Conservation (phyloP, 2,888 invertebrate species). For the Drosophila longiperda region DNA sequence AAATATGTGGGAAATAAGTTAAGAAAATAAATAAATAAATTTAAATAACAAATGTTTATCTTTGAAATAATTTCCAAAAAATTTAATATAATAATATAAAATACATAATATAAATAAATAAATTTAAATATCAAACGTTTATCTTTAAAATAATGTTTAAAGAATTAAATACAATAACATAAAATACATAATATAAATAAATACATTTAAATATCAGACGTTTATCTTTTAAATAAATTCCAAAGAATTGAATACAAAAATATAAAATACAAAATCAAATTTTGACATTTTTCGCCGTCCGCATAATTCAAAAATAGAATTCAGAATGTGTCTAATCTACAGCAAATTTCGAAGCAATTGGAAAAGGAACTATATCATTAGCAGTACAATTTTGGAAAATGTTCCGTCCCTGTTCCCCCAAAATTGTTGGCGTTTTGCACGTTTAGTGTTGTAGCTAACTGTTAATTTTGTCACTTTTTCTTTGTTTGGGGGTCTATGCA, state of each 20-base stretch:
- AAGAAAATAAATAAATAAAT: not conserved
- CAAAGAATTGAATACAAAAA: not conserved
- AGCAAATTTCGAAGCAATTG: not conserved
- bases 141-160: too few species aligned
- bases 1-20: not conserved
- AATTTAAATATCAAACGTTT: too few species aligned
- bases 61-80: too few species aligned
- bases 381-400: not conserved
- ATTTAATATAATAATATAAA: too few species aligned
- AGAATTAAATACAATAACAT: too few species aligned
- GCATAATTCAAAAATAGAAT: not conserved
- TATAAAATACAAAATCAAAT: not conserved
- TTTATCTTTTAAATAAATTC: not conserved
- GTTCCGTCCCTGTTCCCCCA: constrained; percentile 26
- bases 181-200: too few species aligned
- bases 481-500: constrained; percentile 36
- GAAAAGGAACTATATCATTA: constrained; percentile 6
- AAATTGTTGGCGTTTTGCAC: constrained; percentile 52
- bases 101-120: too few species aligned
- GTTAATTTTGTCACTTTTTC: constrained; percentile 59
- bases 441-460: constrained; percentile 59
- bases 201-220: too few species aligned
- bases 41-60: not conserved
- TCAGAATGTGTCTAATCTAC: not conserved
- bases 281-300: too few species aligned